These are phyloP conservation scores for Drosophila novamexicana DNA, from an alignment of 1,140 invertebrate genomes.

Conservation along the genomic window DNA sequence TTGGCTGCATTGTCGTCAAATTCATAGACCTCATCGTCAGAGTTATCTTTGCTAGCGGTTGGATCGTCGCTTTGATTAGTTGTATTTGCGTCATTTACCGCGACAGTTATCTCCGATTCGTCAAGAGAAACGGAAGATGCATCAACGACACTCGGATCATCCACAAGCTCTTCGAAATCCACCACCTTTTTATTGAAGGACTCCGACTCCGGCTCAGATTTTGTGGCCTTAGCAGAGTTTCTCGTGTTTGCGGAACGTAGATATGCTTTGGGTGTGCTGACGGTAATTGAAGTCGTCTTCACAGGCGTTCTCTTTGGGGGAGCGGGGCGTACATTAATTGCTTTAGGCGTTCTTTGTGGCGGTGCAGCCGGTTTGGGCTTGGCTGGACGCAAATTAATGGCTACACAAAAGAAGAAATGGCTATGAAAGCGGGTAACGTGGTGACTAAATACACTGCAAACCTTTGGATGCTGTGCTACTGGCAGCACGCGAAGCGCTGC, in stretches of 20 bases:
- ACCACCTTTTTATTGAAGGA: conserved; percentile 32
- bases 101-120: conserved; percentile 3
- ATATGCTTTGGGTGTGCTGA: conserved; percentile 9
- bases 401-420: conserved; percentile 15
- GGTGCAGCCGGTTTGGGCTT: conserved; percentile 30
- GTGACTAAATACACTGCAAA: not conserved
- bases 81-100: conserved; percentile 24
- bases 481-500: conserved; percentile 18
- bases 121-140: not conserved
- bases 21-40: conserved; percentile 63
- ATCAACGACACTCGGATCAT: conserved; percentile 20
- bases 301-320: conserved; percentile 8
- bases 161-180: conserved; percentile 41
- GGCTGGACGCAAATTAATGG: conserved; percentile 62
- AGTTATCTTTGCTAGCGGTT: not conserved
- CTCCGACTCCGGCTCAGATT: conserved; percentile 16
- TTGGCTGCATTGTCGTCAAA: conserved; percentile 85
- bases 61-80: conserved; percentile 27
- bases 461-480: conserved; percentile 37
- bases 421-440: not conserved
- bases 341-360: conserved; percentile 14
- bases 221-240: not conserved
- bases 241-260: conserved; percentile 11
- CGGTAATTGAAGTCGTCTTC: conserved; percentile 1
- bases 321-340: conserved; percentile 52